Conservation (phyloP, 2,888 invertebrate genomes). For the Nomada goodeniana region DNA sequence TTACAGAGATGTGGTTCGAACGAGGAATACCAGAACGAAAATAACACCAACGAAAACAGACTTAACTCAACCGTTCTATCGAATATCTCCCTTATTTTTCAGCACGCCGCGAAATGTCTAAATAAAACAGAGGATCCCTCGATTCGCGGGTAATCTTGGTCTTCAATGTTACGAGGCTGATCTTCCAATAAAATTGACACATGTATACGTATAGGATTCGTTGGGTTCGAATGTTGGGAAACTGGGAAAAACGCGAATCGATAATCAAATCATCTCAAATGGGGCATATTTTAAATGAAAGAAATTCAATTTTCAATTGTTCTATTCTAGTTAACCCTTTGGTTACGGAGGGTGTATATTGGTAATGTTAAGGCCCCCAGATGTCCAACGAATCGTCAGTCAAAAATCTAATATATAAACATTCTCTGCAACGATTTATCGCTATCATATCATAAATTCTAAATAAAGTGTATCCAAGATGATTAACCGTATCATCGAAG, state of each 20-base stretch:
- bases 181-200: neutral
- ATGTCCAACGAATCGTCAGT: no score
- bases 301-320: no score
- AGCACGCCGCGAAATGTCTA: neutral
- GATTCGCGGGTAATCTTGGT: neutral
- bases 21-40: constrained; percentile 19
- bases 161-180: neutral
- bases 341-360: no score
- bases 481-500: no score
- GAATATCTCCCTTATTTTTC: constrained; percentile 30
- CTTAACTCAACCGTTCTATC: constrained; percentile 10
- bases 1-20: constrained; percentile 5
- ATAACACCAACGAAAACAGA: constrained; percentile 19
- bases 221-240: neutral
- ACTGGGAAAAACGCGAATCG: neutral
- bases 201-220: neutral
- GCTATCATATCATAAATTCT: no score
- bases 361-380: no score
- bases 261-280: neutral
- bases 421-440: no score
- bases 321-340: no score
- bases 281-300: constrained; percentile 6
- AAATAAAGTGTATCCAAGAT: no score
- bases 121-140: constrained; percentile 11
- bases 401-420: no score